Percentiles rank a stretch among this genome's conserved stretches.
phyloP scores from a whole-genome alignment of 2,113 vertebrate genomes.

The Pedionomus torquatus region DNA sequence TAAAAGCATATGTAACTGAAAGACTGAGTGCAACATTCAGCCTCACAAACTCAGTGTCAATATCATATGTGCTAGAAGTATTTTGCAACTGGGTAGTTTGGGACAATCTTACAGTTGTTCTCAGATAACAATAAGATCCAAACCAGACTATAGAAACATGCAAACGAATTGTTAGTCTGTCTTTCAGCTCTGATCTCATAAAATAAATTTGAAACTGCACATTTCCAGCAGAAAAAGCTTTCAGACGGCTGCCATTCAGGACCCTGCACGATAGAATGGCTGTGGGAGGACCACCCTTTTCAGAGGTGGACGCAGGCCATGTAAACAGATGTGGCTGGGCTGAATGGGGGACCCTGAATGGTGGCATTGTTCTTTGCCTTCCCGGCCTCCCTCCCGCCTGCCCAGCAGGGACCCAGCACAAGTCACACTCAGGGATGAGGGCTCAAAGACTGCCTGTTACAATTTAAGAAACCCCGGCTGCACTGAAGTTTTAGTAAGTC shows the following conservation, averaged over 20 bases:
- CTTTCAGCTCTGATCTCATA: constrained; percentile 55
- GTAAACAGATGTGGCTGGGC: constrained; percentile 79
- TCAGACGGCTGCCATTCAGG: constrained; percentile 8
- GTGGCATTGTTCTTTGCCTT: constrained; percentile 69
- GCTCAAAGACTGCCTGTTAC: not conserved
- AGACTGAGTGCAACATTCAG: not conserved
- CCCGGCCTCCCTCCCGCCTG: not conserved
- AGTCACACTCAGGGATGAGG: constrained; percentile 16
- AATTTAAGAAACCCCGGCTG: not conserved
- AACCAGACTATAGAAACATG: constrained; percentile 38
- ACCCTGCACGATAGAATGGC: constrained; percentile 40
- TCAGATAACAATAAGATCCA: constrained; percentile 52
- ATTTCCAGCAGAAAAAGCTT: constrained; percentile 28
- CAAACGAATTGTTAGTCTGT: constrained; percentile 41
- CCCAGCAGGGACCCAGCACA: constrained; percentile 27
- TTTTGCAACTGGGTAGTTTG: constrained; percentile 15
- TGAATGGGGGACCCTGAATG: constrained; percentile 72
- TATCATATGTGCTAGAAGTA: not conserved
- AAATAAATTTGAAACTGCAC: constrained; percentile 56
- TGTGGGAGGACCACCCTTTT: constrained; percentile 64
- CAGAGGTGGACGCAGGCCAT: constrained; percentile 62
- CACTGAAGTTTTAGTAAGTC: not conserved
- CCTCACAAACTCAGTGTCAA: not conserved
- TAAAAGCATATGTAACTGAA: not conserved
- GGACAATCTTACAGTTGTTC: constrained; percentile 34